Evolutionary conservation across 2,888 invertebrate species (phyloP), one percentile per base, ranked within the genome.

Genomic region (Galerucella pusilla): DNA sequence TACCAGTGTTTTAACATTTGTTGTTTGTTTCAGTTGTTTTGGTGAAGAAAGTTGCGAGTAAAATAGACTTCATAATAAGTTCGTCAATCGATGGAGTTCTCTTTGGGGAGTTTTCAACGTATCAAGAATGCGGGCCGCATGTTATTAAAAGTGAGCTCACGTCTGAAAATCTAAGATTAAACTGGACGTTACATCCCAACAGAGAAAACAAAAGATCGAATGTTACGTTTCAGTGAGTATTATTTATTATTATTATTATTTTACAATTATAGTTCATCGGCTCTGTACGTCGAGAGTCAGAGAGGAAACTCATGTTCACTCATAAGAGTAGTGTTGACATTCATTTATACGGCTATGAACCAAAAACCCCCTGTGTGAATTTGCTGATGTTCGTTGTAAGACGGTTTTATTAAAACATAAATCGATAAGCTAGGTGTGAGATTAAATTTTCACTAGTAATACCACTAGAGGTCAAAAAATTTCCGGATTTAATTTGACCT

Each of bases 191-290:
- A 49, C 78, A 80, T 60, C 77, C 49, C 64, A 80, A 77, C 69
- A 76, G 77, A 16, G 78, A 82, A 16, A 74, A 80, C 73, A 78
- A 76, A 57, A 80, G 78, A 75, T 76, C 80, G 35, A 85, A 85
- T 79, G 69, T 85, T 57, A 84, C 83, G 35, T 84, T 86, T 80
- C 78, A 79, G 86, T 85, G 82, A 86, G 87, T 85, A 74, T 9
- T 0, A 42, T n/a, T 65, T 20, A 42, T 42, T 16, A 52, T 46
- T 20, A n/a, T 12, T 35, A 35, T 35, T 35, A 4, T 35, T 35
- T 2, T 35, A 2, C 2, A 35, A 35, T 35, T 35, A 35, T 35
- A 35, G 35, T 4, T 2, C 35, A 35, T 35, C 5, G 35, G 35
- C 35, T 35, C 5, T 35, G 5, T 35, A 35, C 35, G 35, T 35